Base-by-base conservation (phyloP, 2,888 invertebrate species). In the Atethmia centrago region DNA sequence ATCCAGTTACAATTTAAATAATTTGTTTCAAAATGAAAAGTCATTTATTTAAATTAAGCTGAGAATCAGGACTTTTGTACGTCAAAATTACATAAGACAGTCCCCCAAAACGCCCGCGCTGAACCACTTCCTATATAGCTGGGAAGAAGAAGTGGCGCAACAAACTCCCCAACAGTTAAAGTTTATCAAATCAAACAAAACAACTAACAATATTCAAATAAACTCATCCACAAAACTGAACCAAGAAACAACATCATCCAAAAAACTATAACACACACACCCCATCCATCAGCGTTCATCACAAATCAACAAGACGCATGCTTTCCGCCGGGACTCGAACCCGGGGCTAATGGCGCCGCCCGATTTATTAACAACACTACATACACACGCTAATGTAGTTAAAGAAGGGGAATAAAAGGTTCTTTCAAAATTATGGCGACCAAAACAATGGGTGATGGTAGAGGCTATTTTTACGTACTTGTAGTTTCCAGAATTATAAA, bases 231-330 rank as follows among this genome's bases (percentile, higher is more conserved):
- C 40, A 47, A 77, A 56, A 31, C 47, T 45, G 51, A 61, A 62
- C 47, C 55, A 61, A 63, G 61, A 67, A 45, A 63, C 55, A 62
- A 58, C 8, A 55, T 63, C 47, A 63, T 69, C 25, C 77, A 77
- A 86, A 87, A 81, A 82, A 71, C 81, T 25, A 65, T 61, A 61
- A 63, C 68, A 67, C 82, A 79, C 85, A 71, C 80, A 72, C 89
- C 89, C 91, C 89, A 93, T 93, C 94, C 92, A 92, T 94, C 94
- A 91, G 92, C 88, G 88, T 91, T 92, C 93, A 91, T 94, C 95
- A 94, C 95, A 95, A 95, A 95, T 95, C 95, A 95, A 89, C 92
- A 93, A 95, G 95, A 95, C 94, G 90, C 93, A 95, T 94, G 95
- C 89, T 92, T 95, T 95, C 95, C 95, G 94, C 91, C 88, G 90